Evolutionary conservation across 2,888 invertebrate genomes (phyloP).

Genomic region (Dasypogon diadema): DNA sequence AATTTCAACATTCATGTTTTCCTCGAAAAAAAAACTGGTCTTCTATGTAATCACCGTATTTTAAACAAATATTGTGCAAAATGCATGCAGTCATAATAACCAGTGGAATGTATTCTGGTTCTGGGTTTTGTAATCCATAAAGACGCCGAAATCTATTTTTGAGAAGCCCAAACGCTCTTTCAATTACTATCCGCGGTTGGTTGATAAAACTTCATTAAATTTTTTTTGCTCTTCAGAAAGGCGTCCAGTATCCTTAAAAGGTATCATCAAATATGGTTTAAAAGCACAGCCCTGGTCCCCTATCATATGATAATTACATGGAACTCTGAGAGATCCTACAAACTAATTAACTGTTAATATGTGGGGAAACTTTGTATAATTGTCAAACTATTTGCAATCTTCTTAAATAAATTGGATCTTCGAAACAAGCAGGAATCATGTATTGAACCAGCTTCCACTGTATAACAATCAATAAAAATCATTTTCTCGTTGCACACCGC

Average conservation of each 20-base stretch:
- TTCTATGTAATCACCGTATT: neutral
- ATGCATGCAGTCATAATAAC: neutral
- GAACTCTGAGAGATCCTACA: neutral
- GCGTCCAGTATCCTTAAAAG: neutral
- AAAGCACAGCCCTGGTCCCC: constrained; percentile 5
- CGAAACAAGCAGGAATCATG: constrained; percentile 44
- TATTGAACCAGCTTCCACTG: constrained; percentile 44
- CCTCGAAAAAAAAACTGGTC: too few relatives aligned
- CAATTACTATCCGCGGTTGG: neutral
- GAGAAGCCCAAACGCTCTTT: neutral
- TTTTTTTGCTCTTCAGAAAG: neutral
- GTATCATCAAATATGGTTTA: neutral
- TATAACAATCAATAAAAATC: constrained; percentile 38
- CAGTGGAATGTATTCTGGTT: neutral
- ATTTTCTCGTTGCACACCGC: constrained; percentile 19
- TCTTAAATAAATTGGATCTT: constrained; percentile 36
- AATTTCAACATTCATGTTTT: too few relatives aligned
- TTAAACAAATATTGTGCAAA: neutral
- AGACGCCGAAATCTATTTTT: neutral
- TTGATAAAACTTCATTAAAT: neutral
- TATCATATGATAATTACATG: neutral
- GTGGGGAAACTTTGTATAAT: neutral
- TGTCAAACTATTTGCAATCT: neutral
- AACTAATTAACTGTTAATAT: neutral
- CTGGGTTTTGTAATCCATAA: neutral